Percentiles rank a stretch among this genome's conserved stretches.
These are phyloP conservation scores for Scaptomyza flava DNA, from an alignment of 2,888 invertebrate species.

Conservation along the genomic window DNA sequence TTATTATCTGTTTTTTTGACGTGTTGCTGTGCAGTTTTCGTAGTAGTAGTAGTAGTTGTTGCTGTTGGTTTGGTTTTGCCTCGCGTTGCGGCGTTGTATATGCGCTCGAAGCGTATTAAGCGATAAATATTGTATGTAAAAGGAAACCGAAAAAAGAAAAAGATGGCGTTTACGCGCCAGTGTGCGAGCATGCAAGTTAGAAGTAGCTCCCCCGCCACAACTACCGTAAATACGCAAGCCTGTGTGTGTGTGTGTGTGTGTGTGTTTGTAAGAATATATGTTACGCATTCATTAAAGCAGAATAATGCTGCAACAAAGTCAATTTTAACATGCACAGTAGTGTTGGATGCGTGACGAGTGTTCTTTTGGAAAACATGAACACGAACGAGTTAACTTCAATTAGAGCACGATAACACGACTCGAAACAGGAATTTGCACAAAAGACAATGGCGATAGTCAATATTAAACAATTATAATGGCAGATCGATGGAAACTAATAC, in stretches of 20 bases:
- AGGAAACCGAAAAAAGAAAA: slow-evolving; percentile 75
- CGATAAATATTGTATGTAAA: slow-evolving; percentile 76
- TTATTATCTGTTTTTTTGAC: slow-evolving; percentile 60
- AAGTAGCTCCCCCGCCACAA: slow-evolving; percentile 48
- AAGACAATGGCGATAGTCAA: background rate
- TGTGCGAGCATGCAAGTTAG: slow-evolving; percentile 71
- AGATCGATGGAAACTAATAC: background rate
- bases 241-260: background rate
- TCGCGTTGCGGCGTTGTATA: slow-evolving; percentile 43
- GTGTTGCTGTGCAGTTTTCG: slow-evolving; percentile 56
- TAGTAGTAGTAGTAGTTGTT: slow-evolving; percentile 33
- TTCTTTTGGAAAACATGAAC: background rate
- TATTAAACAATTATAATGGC: background rate
- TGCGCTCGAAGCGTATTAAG: slow-evolving; percentile 68
- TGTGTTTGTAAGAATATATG: slow-evolving; percentile 16
- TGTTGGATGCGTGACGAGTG: slow-evolving; percentile 2
- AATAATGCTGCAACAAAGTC: slow-evolving; percentile 11
- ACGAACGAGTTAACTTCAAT: background rate
- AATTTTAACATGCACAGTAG: slow-evolving; percentile 5
- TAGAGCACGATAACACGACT: background rate
- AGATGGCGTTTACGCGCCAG: slow-evolving; percentile 78
- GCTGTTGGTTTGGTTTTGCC: slow-evolving; percentile 36
- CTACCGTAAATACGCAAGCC: slow-evolving; percentile 35
- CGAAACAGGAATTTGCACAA: background rate
- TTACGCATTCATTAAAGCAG: slow-evolving; percentile 48